Evolutionary conservation across 2,888 invertebrate species (phyloP), one percentile per base, ranked within the genome.

Genomic region (Drosophila testacea): DNA sequence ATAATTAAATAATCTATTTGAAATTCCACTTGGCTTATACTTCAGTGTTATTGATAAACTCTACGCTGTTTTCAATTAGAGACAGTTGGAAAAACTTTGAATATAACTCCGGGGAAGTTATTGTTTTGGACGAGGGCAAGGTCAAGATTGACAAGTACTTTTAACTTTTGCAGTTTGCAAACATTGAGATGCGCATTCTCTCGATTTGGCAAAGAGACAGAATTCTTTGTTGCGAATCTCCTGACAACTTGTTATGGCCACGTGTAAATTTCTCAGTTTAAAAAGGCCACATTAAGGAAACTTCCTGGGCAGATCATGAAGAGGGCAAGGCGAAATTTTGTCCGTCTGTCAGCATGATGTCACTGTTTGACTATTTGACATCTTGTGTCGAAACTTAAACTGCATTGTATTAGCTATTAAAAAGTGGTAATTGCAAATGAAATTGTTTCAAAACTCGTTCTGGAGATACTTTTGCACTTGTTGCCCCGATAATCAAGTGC

Each of bases 381-480:
- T 32, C 34, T 36, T 34, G 42, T 34, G 16, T 16, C 30, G n/a
- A 42, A 42, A 22, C 27, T 16, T 30, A 30, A 52, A 16, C 4
- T 52, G 30, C 39, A 39, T 39, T 39, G 6, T 6, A 9, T 39
- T 41, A 41, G 16, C 16, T 16, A 16, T 16, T 16, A 16, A 16
- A 16, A 16, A n/a, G n/a, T 16, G 16, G 16, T 16, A 16, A 54
- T 30, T 38, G n/a, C 36, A 38, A 36, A 51, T 51, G 22, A 38
- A 38, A 51, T 51, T 51, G 10, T 6, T 9, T 27, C 5, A 5
- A 27, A 11, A 16, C 16, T 16, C 16, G 16, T 10, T 11, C 11
- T 27, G n/a, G n/a, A 38, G 16, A 27, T 16, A 22, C 34, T 51
- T 51, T 27, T 51, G 51, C 38, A 51, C 51, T 51, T 51, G 51